A percentile compares a stretch with the other conserved stretches of the same genome.
phyloP scores from a whole-genome alignment of 2,113 vertebrate species.

The Hyaena hyaena region DNA sequence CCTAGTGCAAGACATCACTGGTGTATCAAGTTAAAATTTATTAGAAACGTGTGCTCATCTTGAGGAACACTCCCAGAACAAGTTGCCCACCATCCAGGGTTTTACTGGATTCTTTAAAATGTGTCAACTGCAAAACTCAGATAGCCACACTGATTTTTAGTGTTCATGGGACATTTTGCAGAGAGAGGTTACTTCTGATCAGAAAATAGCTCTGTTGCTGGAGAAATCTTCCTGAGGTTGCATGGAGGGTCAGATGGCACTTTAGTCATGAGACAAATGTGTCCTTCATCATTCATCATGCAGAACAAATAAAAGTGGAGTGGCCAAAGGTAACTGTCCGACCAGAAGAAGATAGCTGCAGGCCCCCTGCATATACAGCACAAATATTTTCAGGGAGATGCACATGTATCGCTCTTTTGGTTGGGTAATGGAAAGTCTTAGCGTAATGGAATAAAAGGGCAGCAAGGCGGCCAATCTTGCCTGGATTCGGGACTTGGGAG shows the following conservation, averaged over 20 bases:
- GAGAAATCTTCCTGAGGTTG: neutral
- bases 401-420: neutral
- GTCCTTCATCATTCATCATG: neutral
- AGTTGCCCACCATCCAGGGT: too few relatives aligned
- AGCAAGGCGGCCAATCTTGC: neutral
- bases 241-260: neutral
- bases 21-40: too few relatives aligned
- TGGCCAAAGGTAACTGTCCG: neutral
- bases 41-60: too few relatives aligned
- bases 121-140: neutral
- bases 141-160: neutral
- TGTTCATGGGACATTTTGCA: neutral
- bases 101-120: neutral
- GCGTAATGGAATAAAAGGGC: neutral
- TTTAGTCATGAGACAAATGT: neutral
- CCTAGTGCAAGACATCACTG: too few relatives aligned
- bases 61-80: too few relatives aligned
- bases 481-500: neutral
- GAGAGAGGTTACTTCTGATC: neutral
- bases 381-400: neutral
- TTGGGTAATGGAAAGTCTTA: neutral
- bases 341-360: neutral
- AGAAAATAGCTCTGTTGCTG: neutral
- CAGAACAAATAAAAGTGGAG: neutral
- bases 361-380: neutral